These are phyloP conservation scores for Trichopria drosophilae DNA, from an alignment of 2,888 invertebrate genomes.

Conservation along the genomic window DNA sequence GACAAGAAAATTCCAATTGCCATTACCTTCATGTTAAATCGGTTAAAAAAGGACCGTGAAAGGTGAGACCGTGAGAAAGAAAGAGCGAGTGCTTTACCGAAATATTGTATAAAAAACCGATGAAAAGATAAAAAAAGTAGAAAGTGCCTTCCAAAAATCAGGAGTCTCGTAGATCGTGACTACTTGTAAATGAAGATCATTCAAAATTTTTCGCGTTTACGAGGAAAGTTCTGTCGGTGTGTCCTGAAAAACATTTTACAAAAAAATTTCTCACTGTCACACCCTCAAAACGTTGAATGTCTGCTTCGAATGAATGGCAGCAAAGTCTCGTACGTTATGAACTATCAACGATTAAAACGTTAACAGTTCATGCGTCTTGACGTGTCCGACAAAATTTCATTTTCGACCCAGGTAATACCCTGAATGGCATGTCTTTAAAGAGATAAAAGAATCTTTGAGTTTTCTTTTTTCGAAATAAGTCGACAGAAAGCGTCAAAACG, in stretches of 20 bases:
- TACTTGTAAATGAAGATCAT: slow-evolving; percentile 55
- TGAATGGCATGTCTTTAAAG: slow-evolving; percentile 67
- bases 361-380: slow-evolving; percentile 34
- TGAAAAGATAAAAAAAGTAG: slow-evolving; percentile 73
- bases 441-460: slow-evolving; percentile 15
- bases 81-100: slow-evolving; percentile 46
- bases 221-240: too few species aligned
- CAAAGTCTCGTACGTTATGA: slow-evolving; percentile 31
- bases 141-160: slow-evolving; percentile 76
- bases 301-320: slow-evolving; percentile 36
- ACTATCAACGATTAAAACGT: slow-evolving; percentile 27
- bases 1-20: too few species aligned
- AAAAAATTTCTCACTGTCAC: slow-evolving; percentile 35
- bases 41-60: slow-evolving; percentile 13
- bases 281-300: slow-evolving; percentile 37
- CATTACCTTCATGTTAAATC: too few species aligned
- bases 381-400: slow-evolving; percentile 53
- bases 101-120: slow-evolving; percentile 69
- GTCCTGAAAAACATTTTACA: slow-evolving; percentile 31
- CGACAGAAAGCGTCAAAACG: slow-evolving; percentile 38
- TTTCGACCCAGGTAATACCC: slow-evolving; percentile 69
- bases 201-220: slow-evolving; percentile 57
- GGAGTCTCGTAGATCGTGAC: slow-evolving; percentile 59
- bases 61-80: slow-evolving; percentile 36
- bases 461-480: slow-evolving; percentile 13